These are phyloP conservation scores for Sanderia malayensis DNA, from an alignment of 30 jellyfish, hydroid and myxozoan genomes.

Conservation along the genomic window DNA sequence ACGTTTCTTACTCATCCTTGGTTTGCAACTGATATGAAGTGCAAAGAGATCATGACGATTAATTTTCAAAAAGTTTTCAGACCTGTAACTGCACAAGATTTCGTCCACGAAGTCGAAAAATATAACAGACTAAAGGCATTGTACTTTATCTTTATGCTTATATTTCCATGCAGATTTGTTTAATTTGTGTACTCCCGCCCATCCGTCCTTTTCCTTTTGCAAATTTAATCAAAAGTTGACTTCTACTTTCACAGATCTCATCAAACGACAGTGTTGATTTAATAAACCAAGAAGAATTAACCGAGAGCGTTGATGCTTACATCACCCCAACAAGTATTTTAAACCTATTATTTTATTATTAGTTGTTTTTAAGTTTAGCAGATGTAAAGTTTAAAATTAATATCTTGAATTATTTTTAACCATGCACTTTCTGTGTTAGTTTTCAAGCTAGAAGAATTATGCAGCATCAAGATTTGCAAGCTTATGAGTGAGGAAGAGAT, in stretches of 20 bases:
- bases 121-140: conserved; percentile 26
- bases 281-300: neutral
- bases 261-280: too few species aligned
- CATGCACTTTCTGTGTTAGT: too few species aligned
- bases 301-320: conserved; percentile 22
- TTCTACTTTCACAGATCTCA: too few species aligned
- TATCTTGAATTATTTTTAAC: too few species aligned
- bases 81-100: conserved; percentile 34
- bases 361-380: too few species aligned
- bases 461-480: conserved; percentile 52
- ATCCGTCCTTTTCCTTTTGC: too few species aligned
- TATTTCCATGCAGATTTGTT: too few species aligned
- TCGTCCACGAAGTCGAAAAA: conserved; percentile 11
- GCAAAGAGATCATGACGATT: conserved; percentile 14
- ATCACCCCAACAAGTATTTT: too few species aligned
- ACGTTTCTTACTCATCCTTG: conserved; percentile 93
- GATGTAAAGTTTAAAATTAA: too few species aligned
- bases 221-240: too few species aligned
- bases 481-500: neutral
- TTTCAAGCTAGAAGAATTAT: conserved; percentile 28
- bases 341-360: too few species aligned
- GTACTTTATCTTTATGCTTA: neutral
- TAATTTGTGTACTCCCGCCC: too few species aligned
- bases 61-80: conserved; percentile 43
- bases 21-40: conserved; percentile 65